Base-by-base conservation (phyloP, 2,113 vertebrate genomes). In the Eurystomus gularis region DNA sequence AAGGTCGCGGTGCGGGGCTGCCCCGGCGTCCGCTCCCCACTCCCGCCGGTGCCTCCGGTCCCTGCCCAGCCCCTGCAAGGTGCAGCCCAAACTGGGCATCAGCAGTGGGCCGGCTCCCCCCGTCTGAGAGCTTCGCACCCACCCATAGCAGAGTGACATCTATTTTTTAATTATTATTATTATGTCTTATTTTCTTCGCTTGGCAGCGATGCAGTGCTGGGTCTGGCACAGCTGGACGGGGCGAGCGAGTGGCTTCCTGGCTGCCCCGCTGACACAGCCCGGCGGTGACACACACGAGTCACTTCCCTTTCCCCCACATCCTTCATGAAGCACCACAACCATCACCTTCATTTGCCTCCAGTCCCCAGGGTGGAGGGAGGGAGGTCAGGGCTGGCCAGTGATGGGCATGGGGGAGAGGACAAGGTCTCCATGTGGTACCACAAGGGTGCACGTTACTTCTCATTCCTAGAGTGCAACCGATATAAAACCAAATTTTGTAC, bases 101-200 rank as follows among this genome's bases (percentile, higher is more conserved):
- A 3, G 2, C 4, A 0, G 5, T 3, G 39, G 17, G 17, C 26
- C 3, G 2, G 37, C 7, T 7, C 52, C 57, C 23, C 28, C 33
- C 2, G 0, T 6, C 19, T 2, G 6, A 4, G 46, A 33, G 28
- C 49, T 6, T 40, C 69, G 48, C 37, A 3, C 10, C 33, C 13
- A 0, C n/a, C 46, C 11, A 0, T 10, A 10, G 23, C 18, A 2
- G 28, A 66, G n/a, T 4, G 5, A 4, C 3, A 20, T 2, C 55
- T 6, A 4, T 42, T 42, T 42, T 12, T 42, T 42, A 12, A 42
- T 42, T 42, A 12, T 42, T 42, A 15, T n/a, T n/a, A 42, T 42
- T 42, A 42, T 42, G 42, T 42, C 42, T 42, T 15, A 42, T 42
- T 68, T 66, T 37, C 3, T 16, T 7, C 5, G 10, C 37, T 61